phyloP scores from a whole-genome alignment of 2,888 invertebrate species.

The Lymantria monacha region DNA sequence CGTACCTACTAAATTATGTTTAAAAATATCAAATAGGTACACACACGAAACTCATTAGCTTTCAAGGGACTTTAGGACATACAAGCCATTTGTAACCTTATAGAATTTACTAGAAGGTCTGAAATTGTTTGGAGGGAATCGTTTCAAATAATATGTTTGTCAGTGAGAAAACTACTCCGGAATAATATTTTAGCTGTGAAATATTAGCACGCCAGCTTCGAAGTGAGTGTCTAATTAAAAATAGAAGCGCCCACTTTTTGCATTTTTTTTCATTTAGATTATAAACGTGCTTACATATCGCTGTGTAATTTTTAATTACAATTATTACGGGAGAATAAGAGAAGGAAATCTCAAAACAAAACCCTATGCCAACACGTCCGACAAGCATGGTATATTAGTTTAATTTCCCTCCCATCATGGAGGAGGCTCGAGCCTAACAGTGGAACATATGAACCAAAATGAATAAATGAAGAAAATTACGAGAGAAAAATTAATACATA shows the following conservation, averaged over 20 bases:
- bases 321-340: no score
- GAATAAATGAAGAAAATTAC: no score
- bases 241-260: conserved; percentile 26
- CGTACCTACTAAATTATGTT: conserved; percentile 1
- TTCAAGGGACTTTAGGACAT: conserved; percentile 1
- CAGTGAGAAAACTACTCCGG: background rate
- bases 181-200: conserved; percentile 17
- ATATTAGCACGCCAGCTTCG: conserved; percentile 28
- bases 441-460: no score
- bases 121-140: background rate
- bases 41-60: conserved; percentile 4
- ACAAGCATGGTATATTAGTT: no score
- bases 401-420: no score
- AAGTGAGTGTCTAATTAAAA: conserved; percentile 36
- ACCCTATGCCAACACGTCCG: no score
- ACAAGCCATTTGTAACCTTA: background rate
- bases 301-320: no score
- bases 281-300: no score
- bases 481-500: no score
- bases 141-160: background rate
- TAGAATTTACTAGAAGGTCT: background rate
- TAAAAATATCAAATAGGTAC: background rate
- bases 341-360: no score
- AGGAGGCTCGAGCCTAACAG: no score
- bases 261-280: background rate